Evolutionary conservation across 2,888 invertebrate species (phyloP).

Genomic region (Orthosia gothica): DNA sequence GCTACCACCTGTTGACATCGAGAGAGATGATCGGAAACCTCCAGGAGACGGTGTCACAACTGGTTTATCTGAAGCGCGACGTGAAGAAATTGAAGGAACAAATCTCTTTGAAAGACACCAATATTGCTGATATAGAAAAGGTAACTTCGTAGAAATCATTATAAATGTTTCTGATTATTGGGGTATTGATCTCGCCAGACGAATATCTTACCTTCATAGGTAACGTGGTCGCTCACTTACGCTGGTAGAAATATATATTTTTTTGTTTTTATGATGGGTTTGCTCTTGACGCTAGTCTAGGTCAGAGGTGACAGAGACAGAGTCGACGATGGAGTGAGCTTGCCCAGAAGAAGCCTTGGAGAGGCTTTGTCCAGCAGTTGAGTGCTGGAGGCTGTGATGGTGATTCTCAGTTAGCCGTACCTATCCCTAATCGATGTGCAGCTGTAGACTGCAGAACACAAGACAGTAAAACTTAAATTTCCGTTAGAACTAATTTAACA

Average conservation of each 20-base stretch:
- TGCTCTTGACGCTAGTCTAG: no score
- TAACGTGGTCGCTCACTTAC: no score
- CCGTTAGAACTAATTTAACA: background rate
- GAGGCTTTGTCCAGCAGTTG: no score
- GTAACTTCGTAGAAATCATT: conserved; percentile 61
- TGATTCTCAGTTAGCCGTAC: background rate
- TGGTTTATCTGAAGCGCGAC: conserved; percentile 86
- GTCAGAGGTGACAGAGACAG: no score
- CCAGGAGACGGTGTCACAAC: conserved; percentile 87
- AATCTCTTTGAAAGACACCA: conserved; percentile 76
- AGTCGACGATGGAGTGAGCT: no score
- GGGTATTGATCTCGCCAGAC: no score
- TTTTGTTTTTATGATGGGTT: no score
- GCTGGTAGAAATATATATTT: no score
- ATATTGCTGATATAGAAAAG: conserved; percentile 78
- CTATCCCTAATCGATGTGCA: background rate
- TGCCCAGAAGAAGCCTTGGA: no score
- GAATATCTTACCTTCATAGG: no score
- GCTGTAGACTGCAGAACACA: background rate
- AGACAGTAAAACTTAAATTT: background rate
- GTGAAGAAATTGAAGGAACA: conserved; percentile 84
- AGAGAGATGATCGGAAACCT: conserved; percentile 88
- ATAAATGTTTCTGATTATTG: no score
- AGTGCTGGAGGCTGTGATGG: no score
- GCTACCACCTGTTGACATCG: conserved; percentile 84